phyloP scores from a whole-genome alignment of 2,888 invertebrate species.

The Bibio marci region DNA sequence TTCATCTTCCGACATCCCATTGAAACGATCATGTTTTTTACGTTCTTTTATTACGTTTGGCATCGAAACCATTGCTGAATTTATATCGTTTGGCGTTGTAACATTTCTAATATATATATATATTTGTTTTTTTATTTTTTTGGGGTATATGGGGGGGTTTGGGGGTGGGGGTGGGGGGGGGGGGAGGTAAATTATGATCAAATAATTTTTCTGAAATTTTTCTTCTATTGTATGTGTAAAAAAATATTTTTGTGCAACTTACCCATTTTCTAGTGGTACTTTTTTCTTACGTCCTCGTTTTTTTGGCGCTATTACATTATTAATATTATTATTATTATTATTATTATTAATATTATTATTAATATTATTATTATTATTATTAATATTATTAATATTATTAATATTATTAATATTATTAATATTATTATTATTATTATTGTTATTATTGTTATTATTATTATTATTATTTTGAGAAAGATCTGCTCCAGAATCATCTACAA shows the following conservation, averaged over 20 bases:
- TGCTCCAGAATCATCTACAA: neutral
- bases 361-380: too few relatives aligned
- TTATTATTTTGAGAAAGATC: conserved; percentile 5
- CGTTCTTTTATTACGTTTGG: conserved; percentile 48
- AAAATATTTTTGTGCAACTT: conserved; percentile 22
- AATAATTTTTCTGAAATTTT: too few relatives aligned
- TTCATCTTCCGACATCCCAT: conserved; percentile 94
- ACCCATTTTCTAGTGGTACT: conserved; percentile 45
- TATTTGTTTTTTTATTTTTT: neutral
- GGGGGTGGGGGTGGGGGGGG: too few relatives aligned
- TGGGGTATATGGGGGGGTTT: too few relatives aligned
- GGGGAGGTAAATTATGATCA: too few relatives aligned
- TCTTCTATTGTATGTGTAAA: too few relatives aligned
- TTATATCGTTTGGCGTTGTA: too few relatives aligned
- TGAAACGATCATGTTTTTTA: conserved; percentile 87
- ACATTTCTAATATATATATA: neutral
- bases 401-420: too few relatives aligned
- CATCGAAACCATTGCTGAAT: conserved; percentile 8
- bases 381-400: too few relatives aligned
- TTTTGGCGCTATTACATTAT: conserved; percentile 40
- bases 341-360: too few relatives aligned
- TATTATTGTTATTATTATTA: conserved; percentile 16
- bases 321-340: too few relatives aligned
- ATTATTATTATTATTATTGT: too few relatives aligned
- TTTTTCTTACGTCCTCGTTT: conserved; percentile 81